phyloP scores from a whole-genome alignment of 2,888 invertebrate genomes.

The Orchesellides sinensis region DNA sequence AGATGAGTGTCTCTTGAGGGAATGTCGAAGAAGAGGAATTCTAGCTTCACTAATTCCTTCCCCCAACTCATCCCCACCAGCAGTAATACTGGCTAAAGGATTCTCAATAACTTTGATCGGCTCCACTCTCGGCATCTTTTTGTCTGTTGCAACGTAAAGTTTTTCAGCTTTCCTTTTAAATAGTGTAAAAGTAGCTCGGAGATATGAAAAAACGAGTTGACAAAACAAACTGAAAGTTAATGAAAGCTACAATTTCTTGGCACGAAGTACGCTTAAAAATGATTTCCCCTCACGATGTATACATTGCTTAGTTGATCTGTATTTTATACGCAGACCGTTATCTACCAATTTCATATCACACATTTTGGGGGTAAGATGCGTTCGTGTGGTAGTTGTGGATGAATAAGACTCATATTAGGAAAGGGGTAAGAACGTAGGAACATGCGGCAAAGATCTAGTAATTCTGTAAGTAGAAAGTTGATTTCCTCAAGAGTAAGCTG shows the following conservation, averaged over 20 bases:
- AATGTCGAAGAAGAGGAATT: conserved; percentile 36
- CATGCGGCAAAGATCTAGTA: background rate
- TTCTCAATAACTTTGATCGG: conserved; percentile 73
- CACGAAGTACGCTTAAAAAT: no score
- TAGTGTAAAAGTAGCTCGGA: background rate
- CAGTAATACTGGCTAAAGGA: conserved; percentile 67
- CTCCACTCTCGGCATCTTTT: conserved; percentile 59
- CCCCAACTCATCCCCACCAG: conserved; percentile 40
- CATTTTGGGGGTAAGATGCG: no score
- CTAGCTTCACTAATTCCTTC: conserved; percentile 36
- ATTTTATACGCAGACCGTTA: background rate
- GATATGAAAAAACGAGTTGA: background rate
- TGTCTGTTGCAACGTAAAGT: background rate
- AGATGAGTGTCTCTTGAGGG: conserved; percentile 48
- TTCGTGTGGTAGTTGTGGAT: background rate
- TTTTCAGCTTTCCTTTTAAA: background rate
- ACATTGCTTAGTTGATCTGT: background rate
- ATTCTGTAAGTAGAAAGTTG: no score
- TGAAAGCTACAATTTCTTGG: background rate
- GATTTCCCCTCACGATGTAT: no score
- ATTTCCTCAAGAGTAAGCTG: no score
- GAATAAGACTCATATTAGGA: background rate
- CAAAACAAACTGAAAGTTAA: background rate
- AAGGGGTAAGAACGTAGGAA: background rate
- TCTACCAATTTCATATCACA: no score